Conservation (phyloP, 2,888 invertebrate species). For the Cataglyphis rosenhaueri region DNA sequence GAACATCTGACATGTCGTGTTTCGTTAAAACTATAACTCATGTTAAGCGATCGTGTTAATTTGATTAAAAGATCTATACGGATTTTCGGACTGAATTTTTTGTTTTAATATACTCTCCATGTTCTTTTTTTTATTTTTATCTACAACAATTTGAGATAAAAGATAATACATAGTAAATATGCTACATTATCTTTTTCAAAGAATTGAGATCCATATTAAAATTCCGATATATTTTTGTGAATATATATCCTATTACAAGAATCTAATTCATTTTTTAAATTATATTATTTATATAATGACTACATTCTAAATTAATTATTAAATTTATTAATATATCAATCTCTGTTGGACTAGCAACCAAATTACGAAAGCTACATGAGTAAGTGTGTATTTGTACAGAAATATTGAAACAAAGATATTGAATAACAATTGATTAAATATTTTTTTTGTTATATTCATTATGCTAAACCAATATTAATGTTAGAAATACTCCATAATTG, state of each 20-base stretch:
- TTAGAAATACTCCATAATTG: neutral
- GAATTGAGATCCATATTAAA: neutral
- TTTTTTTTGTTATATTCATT: constrained; percentile 11
- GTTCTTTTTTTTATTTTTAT: constrained; percentile 2
- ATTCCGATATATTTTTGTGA: constrained; percentile 9
- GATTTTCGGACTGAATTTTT: constrained; percentile 19
- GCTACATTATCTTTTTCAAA: neutral
- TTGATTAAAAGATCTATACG: constrained; percentile 62
- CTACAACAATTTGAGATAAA: neutral
- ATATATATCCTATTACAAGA: neutral
- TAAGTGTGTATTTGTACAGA: neutral
- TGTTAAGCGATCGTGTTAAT: constrained; percentile 62
- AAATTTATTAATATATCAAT: neutral
- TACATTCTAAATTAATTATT: neutral
- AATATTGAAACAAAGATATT: neutral
- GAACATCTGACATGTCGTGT: constrained; percentile 55
- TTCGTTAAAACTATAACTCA: constrained; percentile 54
- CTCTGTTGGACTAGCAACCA: neutral
- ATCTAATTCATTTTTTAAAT: neutral
- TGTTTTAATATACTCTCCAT: constrained; percentile 30
- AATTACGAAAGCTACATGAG: neutral
- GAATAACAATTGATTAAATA: neutral
- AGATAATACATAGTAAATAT: neutral
- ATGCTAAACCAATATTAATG: neutral
- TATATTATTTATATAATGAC: neutral